These are phyloP conservation scores for Caenorhabditis tropicalis DNA, from an alignment of 1,140 invertebrate genomes.

Conservation along the genomic window DNA sequence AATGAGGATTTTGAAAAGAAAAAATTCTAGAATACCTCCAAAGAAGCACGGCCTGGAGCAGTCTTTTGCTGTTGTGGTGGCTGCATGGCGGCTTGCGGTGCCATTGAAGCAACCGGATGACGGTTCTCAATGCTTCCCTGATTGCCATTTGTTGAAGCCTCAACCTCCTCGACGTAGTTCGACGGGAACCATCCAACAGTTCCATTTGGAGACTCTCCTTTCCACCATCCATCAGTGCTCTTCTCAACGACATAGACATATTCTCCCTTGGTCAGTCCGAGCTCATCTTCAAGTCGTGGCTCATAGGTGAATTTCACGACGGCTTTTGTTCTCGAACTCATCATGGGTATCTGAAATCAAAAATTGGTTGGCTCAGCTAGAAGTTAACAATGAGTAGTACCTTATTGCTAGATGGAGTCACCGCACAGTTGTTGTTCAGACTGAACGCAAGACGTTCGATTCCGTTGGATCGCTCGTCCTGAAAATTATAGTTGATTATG, in stretches of 20 bases:
- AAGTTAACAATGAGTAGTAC: not conserved
- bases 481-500: too few species aligned
- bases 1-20: constrained; percentile 31
- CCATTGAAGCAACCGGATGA: not conserved
- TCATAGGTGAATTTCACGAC: constrained; percentile 97
- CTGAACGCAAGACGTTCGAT: constrained; percentile 1
- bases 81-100: not conserved
- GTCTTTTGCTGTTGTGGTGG: not conserved
- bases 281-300: constrained; percentile 93
- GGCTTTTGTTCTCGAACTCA: constrained; percentile 79
- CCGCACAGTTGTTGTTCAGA: constrained; percentile 10
- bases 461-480: constrained; percentile 9
- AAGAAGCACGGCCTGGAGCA: not conserved
- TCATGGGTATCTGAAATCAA: not conserved
- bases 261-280: constrained; percentile 84
- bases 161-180: constrained; percentile 92
- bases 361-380: not conserved
- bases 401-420: constrained; percentile 17
- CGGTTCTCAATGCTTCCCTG: constrained; percentile 11
- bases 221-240: constrained; percentile 99
- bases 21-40: not conserved
- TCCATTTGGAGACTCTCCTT: constrained; percentile 78
- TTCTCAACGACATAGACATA: constrained; percentile 91
- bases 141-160: constrained; percentile 38
- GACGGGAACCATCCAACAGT: constrained; percentile 93